These are phyloP conservation scores for Nomada fabriciana DNA, from an alignment of 2,888 invertebrate genomes.

Conservation along the genomic window DNA sequence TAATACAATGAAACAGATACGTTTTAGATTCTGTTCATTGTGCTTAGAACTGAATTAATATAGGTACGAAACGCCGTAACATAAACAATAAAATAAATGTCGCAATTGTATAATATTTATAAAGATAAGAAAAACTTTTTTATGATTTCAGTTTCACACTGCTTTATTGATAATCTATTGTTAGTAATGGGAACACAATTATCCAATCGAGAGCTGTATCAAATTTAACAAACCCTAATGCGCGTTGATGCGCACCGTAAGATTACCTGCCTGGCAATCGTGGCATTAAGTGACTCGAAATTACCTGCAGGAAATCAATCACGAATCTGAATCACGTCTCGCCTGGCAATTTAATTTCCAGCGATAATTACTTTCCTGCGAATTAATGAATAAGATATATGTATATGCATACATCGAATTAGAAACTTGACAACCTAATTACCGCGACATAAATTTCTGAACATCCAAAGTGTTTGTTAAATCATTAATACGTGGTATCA, in stretches of 20 bases:
- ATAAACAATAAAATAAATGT: no score
- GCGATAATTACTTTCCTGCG: background rate
- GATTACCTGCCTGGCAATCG: no score
- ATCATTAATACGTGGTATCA: no score
- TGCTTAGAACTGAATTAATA: no score
- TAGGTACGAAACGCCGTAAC: no score
- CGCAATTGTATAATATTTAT: background rate
- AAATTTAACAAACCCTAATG: slow-evolving; percentile 20
- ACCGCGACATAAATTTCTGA: no score
- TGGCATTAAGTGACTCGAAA: slow-evolving; percentile 10
- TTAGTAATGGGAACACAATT: no score
- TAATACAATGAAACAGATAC: no score
- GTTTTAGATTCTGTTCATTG: no score
- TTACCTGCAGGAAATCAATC: background rate
- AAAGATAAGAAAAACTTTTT: background rate
- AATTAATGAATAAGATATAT: background rate
- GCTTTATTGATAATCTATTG: background rate
- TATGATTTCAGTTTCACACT: background rate
- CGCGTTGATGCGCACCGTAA: slow-evolving; percentile 9
- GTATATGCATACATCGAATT: background rate
- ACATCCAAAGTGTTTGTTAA: no score
- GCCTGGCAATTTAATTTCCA: background rate
- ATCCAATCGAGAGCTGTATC: slow-evolving; percentile 7
- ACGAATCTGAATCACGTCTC: background rate
- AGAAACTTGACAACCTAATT: no score